phyloP scores from a whole-genome alignment of 2,888 invertebrate species.

The Netelia melanura region DNA sequence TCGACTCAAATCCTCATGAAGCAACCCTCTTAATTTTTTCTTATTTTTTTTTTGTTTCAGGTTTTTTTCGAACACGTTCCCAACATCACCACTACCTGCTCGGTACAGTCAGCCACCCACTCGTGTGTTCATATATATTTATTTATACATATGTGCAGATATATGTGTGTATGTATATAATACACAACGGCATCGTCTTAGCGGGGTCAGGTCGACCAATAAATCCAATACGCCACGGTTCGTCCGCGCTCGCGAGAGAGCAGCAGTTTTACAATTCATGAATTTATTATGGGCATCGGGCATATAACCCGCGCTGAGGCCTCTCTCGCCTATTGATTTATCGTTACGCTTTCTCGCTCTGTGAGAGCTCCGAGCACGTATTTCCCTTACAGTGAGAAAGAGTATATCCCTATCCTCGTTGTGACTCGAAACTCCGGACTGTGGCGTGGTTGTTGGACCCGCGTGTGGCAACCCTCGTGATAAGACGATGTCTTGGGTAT shows the following conservation, averaged over 20 bases:
- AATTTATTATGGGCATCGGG: constrained; percentile 83
- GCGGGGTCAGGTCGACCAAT: constrained; percentile 84
- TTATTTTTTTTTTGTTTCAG: too few species aligned
- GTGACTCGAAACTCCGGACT: constrained; percentile 28
- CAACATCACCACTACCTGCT: constrained; percentile 55
- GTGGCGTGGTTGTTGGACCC: not conserved
- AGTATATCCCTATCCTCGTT: constrained; percentile 24
- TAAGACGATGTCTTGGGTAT: too few species aligned
- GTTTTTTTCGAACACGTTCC: constrained; percentile 64
- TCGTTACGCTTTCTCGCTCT: constrained; percentile 79
- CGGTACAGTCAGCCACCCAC: constrained; percentile 57
- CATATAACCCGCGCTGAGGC: constrained; percentile 75
- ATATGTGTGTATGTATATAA: not conserved
- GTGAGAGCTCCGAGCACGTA: constrained; percentile 53
- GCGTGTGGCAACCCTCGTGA: not conserved
- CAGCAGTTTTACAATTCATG: constrained; percentile 84
- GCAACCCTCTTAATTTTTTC: constrained; percentile 56
- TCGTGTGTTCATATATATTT: constrained; percentile 57
- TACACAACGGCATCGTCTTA: constrained; percentile 77
- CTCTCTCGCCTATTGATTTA: constrained; percentile 81
- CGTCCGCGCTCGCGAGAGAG: constrained; percentile 75
- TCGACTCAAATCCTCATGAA: constrained; percentile 63
- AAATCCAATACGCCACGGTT: constrained; percentile 84
- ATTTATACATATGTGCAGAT: constrained; percentile 2
- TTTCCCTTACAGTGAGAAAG: constrained; percentile 31